These are phyloP conservation scores for Synchiropus splendidus DNA, from an alignment of 2,113 vertebrate species.

Conservation along the genomic window DNA sequence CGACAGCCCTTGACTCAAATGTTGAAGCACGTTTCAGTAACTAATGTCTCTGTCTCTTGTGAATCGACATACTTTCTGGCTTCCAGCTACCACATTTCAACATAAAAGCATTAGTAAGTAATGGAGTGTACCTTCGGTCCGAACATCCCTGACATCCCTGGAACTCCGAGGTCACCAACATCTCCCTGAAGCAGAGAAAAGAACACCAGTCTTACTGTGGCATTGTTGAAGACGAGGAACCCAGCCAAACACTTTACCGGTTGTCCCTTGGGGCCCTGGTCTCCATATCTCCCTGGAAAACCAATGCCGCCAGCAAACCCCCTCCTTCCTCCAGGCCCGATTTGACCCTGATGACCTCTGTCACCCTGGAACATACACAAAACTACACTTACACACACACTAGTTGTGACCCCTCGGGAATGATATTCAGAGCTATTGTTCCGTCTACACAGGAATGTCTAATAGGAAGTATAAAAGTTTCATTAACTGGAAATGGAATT, in stretches of 20 bases:
- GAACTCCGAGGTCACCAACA: conserved; percentile 78
- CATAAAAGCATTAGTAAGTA: no score
- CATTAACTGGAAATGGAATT: no score
- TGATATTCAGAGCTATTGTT: no score
- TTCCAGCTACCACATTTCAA: no score
- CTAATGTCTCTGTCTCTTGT: no score
- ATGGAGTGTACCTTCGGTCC: conserved; percentile 81
- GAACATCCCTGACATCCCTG: conserved; percentile 80
- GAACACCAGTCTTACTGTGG: neutral
- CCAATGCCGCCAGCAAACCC: conserved; percentile 75
- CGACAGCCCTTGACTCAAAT: no score
- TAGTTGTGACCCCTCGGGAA: neutral
- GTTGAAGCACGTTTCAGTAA: no score
- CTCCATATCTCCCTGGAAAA: conserved; percentile 76
- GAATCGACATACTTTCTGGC: no score
- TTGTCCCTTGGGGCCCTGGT: conserved; percentile 80
- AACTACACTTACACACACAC: neutral
- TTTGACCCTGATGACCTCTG: conserved; percentile 78
- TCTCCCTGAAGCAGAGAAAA: conserved; percentile 69
- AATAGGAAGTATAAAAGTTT: no score
- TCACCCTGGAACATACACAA: conserved; percentile 73
- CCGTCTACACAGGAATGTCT: no score
- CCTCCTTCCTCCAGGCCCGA: conserved; percentile 76
- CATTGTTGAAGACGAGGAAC: neutral
- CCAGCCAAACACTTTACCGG: conserved; percentile 63